Conservation (phyloP, 2,797 vertebrate genomes). For the Todus mexicanus region DNA sequence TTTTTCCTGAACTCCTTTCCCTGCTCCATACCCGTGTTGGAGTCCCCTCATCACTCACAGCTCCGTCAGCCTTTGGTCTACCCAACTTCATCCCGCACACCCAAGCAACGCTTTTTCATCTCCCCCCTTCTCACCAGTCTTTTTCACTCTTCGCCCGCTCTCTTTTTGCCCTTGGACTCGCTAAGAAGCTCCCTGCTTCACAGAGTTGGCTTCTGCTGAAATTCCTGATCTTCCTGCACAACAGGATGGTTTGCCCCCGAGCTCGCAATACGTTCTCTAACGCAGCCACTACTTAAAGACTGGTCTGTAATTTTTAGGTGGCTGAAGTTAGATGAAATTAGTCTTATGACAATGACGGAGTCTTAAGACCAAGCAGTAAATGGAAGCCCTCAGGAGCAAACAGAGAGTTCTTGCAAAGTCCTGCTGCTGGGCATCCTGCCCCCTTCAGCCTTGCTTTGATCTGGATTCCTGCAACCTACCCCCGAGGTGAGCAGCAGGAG, state of each 20-base stretch:
- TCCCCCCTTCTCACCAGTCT: background rate
- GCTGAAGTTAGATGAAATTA: background rate
- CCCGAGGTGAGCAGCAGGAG: background rate
- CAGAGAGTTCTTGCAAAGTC: background rate
- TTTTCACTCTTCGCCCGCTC: background rate
- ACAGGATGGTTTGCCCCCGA: background rate
- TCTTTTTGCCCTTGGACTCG: background rate
- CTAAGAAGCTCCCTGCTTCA: background rate
- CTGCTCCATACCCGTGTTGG: rapidly evolving
- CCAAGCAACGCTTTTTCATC: background rate
- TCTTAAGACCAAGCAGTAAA: background rate
- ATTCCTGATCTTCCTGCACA: conserved; percentile 45
- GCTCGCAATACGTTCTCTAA: background rate
- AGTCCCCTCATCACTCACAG: background rate
- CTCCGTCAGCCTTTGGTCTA: background rate
- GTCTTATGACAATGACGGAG: background rate
- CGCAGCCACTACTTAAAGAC: background rate
- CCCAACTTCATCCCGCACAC: rapidly evolving
- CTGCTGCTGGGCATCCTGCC: background rate
- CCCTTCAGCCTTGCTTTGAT: background rate
- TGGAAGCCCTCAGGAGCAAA: background rate
- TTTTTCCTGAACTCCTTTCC: background rate
- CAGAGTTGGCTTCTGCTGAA: background rate
- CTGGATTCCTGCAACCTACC: background rate
- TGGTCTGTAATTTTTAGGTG: background rate